A percentile compares a stretch with the other conserved stretches of the same genome.
Evolutionary conservation across 2,888 invertebrate species (phyloP).

Genomic region (Euspilapteryx auroguttella): DNA sequence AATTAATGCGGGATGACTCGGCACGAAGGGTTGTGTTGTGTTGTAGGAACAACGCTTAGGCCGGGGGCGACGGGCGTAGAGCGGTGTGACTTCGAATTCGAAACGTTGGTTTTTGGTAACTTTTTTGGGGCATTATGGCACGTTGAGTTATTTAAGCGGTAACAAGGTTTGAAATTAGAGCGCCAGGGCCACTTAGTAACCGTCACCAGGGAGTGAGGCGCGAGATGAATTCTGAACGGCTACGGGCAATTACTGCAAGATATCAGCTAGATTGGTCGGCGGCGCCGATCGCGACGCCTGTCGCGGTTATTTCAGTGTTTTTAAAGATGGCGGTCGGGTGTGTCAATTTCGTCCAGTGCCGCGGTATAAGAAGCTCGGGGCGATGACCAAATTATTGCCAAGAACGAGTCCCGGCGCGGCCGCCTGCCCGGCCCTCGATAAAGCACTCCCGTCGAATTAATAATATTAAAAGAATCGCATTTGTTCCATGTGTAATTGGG

Average conservation of each 20-base stretch:
- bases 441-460: slow-evolving; percentile 28
- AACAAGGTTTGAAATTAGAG: slow-evolving; percentile 52
- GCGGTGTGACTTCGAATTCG: slow-evolving; percentile 20
- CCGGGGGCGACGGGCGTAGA: too few species aligned
- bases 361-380: slow-evolving; percentile 19
- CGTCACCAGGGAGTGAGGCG: too few species aligned
- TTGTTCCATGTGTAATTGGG: too few species aligned
- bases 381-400: slow-evolving; percentile 52
- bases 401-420: slow-evolving; percentile 34
- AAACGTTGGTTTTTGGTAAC: slow-evolving; percentile 27
- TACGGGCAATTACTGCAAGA: slow-evolving; percentile 29
- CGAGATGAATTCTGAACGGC: slow-evolving; percentile 25
- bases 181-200: too few species aligned
- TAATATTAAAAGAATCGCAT: slow-evolving; percentile 7
- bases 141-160: too few species aligned
- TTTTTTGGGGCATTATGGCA: slow-evolving; percentile 18
- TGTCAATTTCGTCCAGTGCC: slow-evolving; percentile 10
- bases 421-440: slow-evolving; percentile 23
- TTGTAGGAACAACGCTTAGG: too few species aligned
- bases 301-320: slow-evolving; percentile 9
- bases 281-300: slow-evolving; percentile 13
- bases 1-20: slow-evolving; percentile 45
- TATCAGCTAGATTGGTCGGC: slow-evolving; percentile 28
- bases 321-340: slow-evolving; percentile 7
- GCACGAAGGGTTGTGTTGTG: slow-evolving; percentile 19